A percentile compares a stretch with the other conserved stretches of the same genome.
Evolutionary conservation across 1,140 invertebrate species (phyloP).

Genomic region (Drosophila paulistorum): DNA sequence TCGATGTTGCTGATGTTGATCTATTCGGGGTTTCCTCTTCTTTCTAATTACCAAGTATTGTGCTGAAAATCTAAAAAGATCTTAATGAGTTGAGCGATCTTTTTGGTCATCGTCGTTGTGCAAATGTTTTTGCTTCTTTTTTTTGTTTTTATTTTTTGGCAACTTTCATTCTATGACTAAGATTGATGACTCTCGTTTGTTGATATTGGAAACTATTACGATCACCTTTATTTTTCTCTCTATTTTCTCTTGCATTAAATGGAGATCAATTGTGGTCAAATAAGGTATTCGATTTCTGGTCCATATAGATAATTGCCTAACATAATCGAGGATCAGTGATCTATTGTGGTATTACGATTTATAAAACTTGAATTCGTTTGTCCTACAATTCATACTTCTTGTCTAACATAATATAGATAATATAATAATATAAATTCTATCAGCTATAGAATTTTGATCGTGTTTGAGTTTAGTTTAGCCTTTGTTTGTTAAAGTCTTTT

Average conservation of each 20-base stretch:
- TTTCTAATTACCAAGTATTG: slow-evolving; percentile 34
- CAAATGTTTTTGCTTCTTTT: neutral
- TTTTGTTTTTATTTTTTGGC: slow-evolving; percentile 21
- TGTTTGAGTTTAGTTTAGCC: too few species aligned
- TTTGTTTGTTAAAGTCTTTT: too few species aligned
- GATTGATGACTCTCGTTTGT: slow-evolving; percentile 5
- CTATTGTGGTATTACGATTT: too few species aligned
- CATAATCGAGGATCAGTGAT: too few species aligned
- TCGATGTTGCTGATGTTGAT: neutral
- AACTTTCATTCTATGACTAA: slow-evolving; percentile 19
- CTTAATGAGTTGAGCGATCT: neutral
- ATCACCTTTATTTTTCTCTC: neutral
- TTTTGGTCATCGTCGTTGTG: neutral
- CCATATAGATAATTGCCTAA: too few species aligned
- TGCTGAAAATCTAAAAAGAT: neutral
- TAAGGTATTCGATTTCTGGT: too few species aligned
- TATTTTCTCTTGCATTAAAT: neutral
- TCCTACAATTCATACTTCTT: too few species aligned
- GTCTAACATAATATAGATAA: too few species aligned
- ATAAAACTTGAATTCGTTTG: too few species aligned
- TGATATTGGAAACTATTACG: slow-evolving; percentile 1
- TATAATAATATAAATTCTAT: too few species aligned
- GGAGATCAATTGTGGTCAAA: neutral
- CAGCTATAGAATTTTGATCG: too few species aligned
- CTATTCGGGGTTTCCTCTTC: neutral